These are phyloP conservation scores for Eurytoma adleriae DNA, from an alignment of 2,888 invertebrate species.

Conservation along the genomic window DNA sequence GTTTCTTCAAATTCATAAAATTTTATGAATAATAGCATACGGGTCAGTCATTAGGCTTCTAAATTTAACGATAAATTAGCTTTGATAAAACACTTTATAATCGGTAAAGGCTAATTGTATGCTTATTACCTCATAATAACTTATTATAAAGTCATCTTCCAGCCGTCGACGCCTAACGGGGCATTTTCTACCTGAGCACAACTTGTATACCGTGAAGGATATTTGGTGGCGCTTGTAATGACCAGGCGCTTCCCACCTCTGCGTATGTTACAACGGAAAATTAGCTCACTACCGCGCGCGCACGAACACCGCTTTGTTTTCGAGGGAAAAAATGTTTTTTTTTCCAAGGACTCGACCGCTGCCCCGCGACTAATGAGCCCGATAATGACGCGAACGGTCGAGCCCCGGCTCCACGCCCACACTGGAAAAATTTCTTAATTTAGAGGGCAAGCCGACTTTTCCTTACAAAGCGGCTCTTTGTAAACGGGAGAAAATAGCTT, in stretches of 20 bases:
- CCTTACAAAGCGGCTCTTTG: not conserved
- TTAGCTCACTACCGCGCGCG: not conserved
- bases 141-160: conserved; percentile 16
- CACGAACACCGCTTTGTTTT: not conserved
- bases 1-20: too few species aligned
- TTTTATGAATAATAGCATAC: too few species aligned
- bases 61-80: not conserved
- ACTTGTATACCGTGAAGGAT: conserved; percentile 6
- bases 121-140: conserved; percentile 12
- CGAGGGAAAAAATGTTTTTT: not conserved
- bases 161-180: conserved; percentile 2
- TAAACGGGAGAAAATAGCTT: not conserved
- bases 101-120: conserved; percentile 13
- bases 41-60: too few species aligned
- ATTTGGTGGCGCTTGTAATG: conserved; percentile 32
- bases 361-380: conserved; percentile 4
- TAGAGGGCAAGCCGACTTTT: not conserved
- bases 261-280: not conserved
- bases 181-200: conserved; percentile 2
- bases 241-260: not conserved
- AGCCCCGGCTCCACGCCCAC: not conserved
- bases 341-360: not conserved
- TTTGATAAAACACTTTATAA: not conserved
- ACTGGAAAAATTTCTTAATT: not conserved
- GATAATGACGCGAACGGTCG: not conserved